Percentiles rank a stretch among this genome's conserved stretches.
These are phyloP conservation scores for Porites cylindrica DNA, from an alignment of 92 coral and sea anemone species.

Conservation along the genomic window DNA sequence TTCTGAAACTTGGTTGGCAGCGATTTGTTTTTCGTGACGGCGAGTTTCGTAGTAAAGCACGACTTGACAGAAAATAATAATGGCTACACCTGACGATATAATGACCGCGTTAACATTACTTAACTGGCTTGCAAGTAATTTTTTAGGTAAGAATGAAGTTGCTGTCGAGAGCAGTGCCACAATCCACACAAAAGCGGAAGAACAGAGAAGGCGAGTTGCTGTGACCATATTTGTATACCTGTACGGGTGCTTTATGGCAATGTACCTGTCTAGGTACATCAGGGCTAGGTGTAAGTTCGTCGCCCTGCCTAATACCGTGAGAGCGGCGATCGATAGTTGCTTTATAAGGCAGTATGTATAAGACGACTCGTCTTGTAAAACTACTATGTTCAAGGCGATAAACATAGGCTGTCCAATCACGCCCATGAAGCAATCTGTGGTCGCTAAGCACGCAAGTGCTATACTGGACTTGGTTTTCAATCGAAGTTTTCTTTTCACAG, in stretches of 20 bases:
- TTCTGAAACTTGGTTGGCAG: background rate
- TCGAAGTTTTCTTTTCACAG: background rate
- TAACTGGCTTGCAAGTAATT: background rate
- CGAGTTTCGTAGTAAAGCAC: constrained; percentile 15
- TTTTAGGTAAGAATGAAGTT: background rate
- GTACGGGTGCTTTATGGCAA: constrained; percentile 2
- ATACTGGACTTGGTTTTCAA: constrained; percentile 4
- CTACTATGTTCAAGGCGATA: background rate
- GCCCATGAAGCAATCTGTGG: background rate
- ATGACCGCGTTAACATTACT: background rate
- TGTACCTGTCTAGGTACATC: background rate
- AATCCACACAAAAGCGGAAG: background rate
- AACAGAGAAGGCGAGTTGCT: background rate
- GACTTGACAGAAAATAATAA: background rate
- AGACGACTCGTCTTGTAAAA: background rate
- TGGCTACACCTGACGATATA: background rate
- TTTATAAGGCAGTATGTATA: background rate
- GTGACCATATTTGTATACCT: background rate
- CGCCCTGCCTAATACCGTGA: background rate
- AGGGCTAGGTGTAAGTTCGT: background rate
- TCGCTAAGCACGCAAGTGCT: background rate
- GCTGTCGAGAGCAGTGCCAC: background rate
- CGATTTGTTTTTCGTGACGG: constrained; percentile 1
- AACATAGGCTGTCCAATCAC: background rate
- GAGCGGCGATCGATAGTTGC: background rate